These are phyloP conservation scores for Myathropa florea DNA, from an alignment of 2,888 invertebrate genomes.

Conservation along the genomic window DNA sequence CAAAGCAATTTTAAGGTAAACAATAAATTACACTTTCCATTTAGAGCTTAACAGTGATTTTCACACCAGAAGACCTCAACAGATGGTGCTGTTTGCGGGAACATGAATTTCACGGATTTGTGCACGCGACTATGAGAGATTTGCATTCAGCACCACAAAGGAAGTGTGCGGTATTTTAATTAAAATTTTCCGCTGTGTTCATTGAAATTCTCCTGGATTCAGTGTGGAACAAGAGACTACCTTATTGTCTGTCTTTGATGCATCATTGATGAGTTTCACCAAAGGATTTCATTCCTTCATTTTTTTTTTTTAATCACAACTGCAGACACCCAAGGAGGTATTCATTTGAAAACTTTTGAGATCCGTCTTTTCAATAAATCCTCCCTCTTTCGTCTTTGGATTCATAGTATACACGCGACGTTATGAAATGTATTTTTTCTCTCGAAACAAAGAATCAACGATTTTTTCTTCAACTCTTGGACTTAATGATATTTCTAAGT, in stretches of 20 bases:
- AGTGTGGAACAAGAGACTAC: neutral
- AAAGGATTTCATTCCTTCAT: neutral
- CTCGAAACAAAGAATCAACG: no score
- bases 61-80: neutral
- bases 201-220: neutral
- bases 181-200: constrained; percentile 16
- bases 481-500: no score
- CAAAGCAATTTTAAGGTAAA: constrained; percentile 14
- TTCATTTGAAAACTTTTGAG: no score
- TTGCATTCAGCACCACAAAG: constrained; percentile 30
- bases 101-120: neutral
- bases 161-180: constrained; percentile 30
- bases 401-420: no score
- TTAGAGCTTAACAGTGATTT: neutral
- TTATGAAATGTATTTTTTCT: no score
- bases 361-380: no score
- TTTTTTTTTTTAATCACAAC: neutral
- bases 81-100: neutral
- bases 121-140: constrained; percentile 12
- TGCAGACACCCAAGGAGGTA: no score
- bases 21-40: constrained; percentile 16
- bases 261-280: neutral
- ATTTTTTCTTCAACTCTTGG: no score
- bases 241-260: neutral
- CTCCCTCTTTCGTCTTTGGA: no score